These are phyloP conservation scores for Calyptomena viridis DNA, from an alignment of 2,113 vertebrate species.

Conservation along the genomic window DNA sequence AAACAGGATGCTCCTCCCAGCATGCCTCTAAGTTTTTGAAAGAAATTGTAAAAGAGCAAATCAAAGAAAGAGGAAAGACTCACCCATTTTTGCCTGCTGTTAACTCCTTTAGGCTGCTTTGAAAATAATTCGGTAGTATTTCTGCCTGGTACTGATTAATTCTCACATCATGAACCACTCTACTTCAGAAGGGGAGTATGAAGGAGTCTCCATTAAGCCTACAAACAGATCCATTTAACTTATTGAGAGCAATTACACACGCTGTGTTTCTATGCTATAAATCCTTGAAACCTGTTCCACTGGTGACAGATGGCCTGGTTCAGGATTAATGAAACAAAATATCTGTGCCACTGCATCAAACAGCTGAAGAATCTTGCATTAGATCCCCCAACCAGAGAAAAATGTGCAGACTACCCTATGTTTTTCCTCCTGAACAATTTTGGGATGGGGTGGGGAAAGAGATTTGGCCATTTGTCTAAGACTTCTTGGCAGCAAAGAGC, in stretches of 20 bases:
- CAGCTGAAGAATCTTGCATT: neutral
- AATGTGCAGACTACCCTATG: neutral
- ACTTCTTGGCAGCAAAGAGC: neutral
- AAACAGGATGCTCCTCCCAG: constrained; percentile 17
- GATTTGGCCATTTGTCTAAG: neutral
- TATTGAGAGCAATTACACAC: neutral
- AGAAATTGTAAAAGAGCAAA: neutral
- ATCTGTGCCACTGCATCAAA: constrained; percentile 24
- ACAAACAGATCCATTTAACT: neutral
- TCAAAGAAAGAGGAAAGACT: neutral
- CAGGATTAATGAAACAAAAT: constrained; percentile 20
- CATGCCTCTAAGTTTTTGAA: neutral
- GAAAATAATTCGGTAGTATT: neutral
- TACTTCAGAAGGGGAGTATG: neutral
- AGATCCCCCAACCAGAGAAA: neutral
- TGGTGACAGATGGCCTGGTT: constrained; percentile 29
- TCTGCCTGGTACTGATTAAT: neutral
- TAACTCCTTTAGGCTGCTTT: neutral
- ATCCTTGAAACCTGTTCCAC: constrained; percentile 27
- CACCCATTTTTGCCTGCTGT: neutral
- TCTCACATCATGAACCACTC: neutral
- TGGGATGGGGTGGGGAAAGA: accelerated
- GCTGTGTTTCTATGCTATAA: neutral
- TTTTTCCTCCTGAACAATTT: neutral
- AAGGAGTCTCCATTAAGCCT: neutral